A percentile compares a stretch with the other conserved stretches of the same genome.
These are phyloP conservation scores for Pissodes strobi DNA, from an alignment of 1,140 invertebrate genomes.

Conservation along the genomic window DNA sequence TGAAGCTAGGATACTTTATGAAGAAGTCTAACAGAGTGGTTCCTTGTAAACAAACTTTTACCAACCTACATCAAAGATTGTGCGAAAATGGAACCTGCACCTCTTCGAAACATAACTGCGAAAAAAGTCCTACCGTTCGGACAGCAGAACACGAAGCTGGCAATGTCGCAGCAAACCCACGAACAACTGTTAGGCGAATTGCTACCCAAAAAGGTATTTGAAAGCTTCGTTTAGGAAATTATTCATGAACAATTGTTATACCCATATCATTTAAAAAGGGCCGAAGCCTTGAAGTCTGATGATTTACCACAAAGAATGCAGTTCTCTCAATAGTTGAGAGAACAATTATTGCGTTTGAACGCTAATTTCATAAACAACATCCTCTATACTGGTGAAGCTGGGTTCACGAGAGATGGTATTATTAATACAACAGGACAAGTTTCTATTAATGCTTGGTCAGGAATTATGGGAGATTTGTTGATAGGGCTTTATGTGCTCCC, in stretches of 20 bases:
- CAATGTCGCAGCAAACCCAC: not conserved
- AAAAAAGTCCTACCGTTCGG: not conserved
- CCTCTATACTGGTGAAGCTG: too few relatives aligned
- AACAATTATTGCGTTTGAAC: constrained; percentile 22
- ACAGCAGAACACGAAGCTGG: constrained; percentile 3
- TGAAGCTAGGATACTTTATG: too few relatives aligned
- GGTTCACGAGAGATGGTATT: too few relatives aligned
- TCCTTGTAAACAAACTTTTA: too few relatives aligned
- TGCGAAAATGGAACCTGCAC: not conserved
- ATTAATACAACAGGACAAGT: too few relatives aligned
- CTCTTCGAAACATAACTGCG: constrained; percentile 7
- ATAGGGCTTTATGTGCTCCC: too few relatives aligned
- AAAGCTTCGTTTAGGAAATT: constrained; percentile 6
- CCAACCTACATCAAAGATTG: not conserved
- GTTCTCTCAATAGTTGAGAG: constrained; percentile 19
- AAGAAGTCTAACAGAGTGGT: too few relatives aligned
- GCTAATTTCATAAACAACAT: constrained; percentile 24
- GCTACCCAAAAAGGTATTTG: too few relatives aligned
- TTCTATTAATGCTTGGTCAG: too few relatives aligned
- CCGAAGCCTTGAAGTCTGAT: constrained; percentile 24
- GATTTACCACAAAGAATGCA: constrained; percentile 30
- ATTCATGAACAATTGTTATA: constrained; percentile 26
- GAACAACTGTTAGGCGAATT: not conserved
- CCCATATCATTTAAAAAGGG: constrained; percentile 23
- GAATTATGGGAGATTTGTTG: too few relatives aligned